phyloP scores from a whole-genome alignment of 2,888 invertebrate species.

The Sinotaia quadrata region DNA sequence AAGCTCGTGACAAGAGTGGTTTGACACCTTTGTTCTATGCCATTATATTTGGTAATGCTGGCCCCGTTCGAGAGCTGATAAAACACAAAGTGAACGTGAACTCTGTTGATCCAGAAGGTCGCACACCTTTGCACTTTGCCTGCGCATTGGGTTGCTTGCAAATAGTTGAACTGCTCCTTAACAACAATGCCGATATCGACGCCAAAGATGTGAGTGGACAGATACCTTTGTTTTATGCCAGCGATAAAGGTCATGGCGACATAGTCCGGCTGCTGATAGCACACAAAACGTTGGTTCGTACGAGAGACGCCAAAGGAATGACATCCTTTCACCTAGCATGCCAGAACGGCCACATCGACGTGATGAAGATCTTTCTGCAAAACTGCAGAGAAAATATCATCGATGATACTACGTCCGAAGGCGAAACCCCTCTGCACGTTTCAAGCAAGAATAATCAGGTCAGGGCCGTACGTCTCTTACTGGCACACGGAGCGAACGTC shows the following conservation, averaged over 20 bases:
- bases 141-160: not conserved
- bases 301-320: not conserved
- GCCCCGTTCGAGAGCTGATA: not conserved
- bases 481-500: conserved; percentile 2
- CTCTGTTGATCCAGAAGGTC: conserved; percentile 8
- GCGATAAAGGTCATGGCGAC: not conserved
- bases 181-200: not conserved
- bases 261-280: not conserved
- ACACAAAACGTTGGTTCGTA: not conserved
- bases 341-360: conserved; percentile 12
- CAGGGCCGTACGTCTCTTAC: not conserved
- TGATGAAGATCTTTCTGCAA: conserved; percentile 17
- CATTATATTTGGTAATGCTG: not conserved
- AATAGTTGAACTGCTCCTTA: not conserved
- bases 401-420: not conserved
- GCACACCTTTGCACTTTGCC: conserved; percentile 23
- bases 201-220: not conserved
- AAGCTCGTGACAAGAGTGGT: too few relatives aligned
- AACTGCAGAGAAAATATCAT: not conserved
- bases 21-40: too few relatives aligned
- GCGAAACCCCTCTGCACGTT: not conserved
- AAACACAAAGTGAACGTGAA: conserved; percentile 4
- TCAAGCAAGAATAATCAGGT: conserved; percentile 5
- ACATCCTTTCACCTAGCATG: not conserved
- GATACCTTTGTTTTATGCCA: not conserved